Conservation (phyloP, 2,888 invertebrate species). For the Troglohyphantes excavatus region DNA sequence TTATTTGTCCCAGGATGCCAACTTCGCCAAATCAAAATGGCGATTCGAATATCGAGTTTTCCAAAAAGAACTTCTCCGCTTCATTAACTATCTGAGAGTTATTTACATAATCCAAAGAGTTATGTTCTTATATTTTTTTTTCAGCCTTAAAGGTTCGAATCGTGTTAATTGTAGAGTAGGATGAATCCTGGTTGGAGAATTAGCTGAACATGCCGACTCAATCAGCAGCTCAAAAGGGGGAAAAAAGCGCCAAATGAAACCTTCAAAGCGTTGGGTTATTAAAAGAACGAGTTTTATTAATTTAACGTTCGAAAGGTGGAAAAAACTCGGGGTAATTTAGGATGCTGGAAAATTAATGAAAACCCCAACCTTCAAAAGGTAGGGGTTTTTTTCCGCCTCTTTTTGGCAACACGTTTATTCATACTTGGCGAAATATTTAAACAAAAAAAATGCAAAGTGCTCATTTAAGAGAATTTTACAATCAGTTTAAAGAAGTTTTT, state of each 20-base stretch:
- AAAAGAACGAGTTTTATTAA: slow-evolving; percentile 32
- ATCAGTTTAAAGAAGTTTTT: slow-evolving; percentile 29
- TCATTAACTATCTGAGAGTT: slow-evolving; percentile 27
- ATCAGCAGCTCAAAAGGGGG: neutral
- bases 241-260: neutral
- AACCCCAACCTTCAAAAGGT: neutral
- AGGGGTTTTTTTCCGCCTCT: neutral
- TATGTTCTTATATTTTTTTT: neutral
- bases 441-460: slow-evolving; percentile 1
- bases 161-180: slow-evolving; percentile 4
- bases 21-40: neutral
- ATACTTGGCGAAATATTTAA: neutral
- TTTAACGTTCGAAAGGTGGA: slow-evolving; percentile 24
- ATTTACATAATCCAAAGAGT: slow-evolving; percentile 48
- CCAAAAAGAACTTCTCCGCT: slow-evolving; percentile 3
- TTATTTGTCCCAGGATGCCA: slow-evolving; percentile 24
- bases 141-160: neutral
- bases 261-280: neutral
- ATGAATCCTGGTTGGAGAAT: neutral
- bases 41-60: neutral
- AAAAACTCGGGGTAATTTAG: slow-evolving; percentile 16
- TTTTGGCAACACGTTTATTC: neutral
- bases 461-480: slow-evolving; percentile 33
- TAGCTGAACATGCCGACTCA: neutral
- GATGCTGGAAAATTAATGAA: slow-evolving; percentile 33